Evolutionary conservation across 2,113 vertebrate species (phyloP).

Genomic region (Speoplatyrhinus poulsoni): DNA sequence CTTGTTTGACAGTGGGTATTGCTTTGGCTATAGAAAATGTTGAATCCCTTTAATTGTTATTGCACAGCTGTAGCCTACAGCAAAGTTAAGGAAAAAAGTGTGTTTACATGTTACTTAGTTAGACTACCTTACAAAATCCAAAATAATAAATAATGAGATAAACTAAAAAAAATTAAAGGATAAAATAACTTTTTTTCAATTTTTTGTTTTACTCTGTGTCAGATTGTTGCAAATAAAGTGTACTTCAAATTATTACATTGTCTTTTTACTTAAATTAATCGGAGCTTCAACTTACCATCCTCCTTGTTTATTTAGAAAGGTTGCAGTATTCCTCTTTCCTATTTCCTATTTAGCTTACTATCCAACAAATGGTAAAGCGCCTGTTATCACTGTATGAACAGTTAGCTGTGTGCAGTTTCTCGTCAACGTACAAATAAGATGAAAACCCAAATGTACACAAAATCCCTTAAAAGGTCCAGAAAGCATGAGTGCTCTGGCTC

Average conservation of each 20-base stretch:
- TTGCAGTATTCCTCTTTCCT: conserved; percentile 23
- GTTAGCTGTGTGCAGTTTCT: background rate
- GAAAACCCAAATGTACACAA: conserved; percentile 33
- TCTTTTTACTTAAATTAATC: background rate
- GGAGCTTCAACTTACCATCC: conserved; percentile 60
- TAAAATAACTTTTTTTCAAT: too few relatives aligned
- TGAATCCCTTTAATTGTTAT: too few relatives aligned
- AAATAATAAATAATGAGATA: too few relatives aligned
- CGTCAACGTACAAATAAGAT: conserved; percentile 1
- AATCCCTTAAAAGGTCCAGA: conserved; percentile 12
- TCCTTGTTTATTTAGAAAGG: conserved; percentile 31
- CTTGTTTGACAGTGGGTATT: conserved; percentile 7
- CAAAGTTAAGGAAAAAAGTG: too few relatives aligned
- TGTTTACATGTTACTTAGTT: too few relatives aligned
- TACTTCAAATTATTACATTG: background rate
- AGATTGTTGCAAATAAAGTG: background rate
- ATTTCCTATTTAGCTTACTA: conserved; percentile 13
- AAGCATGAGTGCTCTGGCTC: conserved; percentile 45
- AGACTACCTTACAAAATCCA: too few relatives aligned
- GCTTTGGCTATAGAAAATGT: background rate
- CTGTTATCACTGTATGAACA: conserved; percentile 9
- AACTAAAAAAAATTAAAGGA: too few relatives aligned
- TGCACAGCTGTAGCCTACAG: too few relatives aligned
- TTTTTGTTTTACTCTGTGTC: too few relatives aligned
- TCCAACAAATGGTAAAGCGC: conserved; percentile 25